Evolutionary conservation across 1,140 invertebrate species (phyloP), one percentile per base, ranked within the genome.

Genomic region (Anadara kagoshimensis): DNA sequence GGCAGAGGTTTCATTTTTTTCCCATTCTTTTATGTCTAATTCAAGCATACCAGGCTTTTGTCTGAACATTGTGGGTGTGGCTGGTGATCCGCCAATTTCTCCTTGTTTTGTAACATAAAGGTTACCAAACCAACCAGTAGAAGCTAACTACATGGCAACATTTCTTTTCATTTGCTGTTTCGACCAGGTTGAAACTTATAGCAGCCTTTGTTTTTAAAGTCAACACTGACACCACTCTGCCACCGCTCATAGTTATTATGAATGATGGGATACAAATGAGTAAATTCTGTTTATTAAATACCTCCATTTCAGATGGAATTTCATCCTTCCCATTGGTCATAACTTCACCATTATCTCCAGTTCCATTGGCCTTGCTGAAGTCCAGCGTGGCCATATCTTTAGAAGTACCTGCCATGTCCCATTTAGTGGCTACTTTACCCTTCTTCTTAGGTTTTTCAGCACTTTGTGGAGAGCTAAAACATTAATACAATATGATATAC

Each of bases 341-440:
- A n/a, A 64, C 64, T n/a, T 41, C 20, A 22, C 63, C 43, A 29
- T 68, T 73, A 53, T 73, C 78, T 5, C 71, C 77, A 20, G 45
- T 12, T 22, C 58, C 59, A 49, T 66, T 93, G 86, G 95, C 93
- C 80, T 93, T 94, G 69, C 95, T 96, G 83, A 94, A 93, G 88
- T 99, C 96, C 14, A 99, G 90, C 29, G 90, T 89, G 3, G 92
- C 92, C n/a, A 94, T 89, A 88, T 98, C 97, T 70, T 94, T 94
- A 5, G 90, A 90, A 41, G 91, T 93, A 58, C 96, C 97, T 64
- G 66, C 74, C 29, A 95, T 87, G 75, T 96, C 96, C 97, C 97
- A 99, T 16, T 95, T 92, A 51, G 96, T 92, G 0, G 94, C 95
- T 85, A 95, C 94, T 85, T 99, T 99, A 0, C 94, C 94, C 77